These are phyloP conservation scores for Catostylus mosaicus DNA, from an alignment of 30 jellyfish, hydroid and myxozoan genomes.

Conservation along the genomic window DNA sequence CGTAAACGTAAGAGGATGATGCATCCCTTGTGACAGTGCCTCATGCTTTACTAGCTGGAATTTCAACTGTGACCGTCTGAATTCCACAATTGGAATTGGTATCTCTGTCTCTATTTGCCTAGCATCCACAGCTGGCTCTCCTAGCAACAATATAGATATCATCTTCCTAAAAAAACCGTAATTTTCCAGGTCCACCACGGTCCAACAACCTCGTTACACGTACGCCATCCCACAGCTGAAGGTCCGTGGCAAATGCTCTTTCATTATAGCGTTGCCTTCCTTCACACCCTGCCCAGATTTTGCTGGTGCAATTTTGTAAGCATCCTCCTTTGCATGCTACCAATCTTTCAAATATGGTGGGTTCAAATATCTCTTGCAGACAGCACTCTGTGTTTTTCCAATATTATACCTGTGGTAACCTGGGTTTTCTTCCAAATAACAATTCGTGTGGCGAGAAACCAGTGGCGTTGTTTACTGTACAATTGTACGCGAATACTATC, in stretches of 20 bases:
- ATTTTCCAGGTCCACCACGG: slow-evolving; percentile 58
- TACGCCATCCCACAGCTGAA: slow-evolving; percentile 28
- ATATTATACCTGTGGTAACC: slow-evolving; percentile 29
- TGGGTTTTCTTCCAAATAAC: slow-evolving; percentile 40
- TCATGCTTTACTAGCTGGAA: too few relatives aligned
- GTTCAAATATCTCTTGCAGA: slow-evolving; percentile 40
- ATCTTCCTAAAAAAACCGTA: slow-evolving; percentile 55
- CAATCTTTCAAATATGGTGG: slow-evolving; percentile 22
- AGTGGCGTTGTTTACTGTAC: slow-evolving; percentile 19
- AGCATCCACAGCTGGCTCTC: slow-evolving; percentile 13
- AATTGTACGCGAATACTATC: slow-evolving; percentile 26
- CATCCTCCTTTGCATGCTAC: slow-evolving; percentile 35
- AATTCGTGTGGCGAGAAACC: slow-evolving; percentile 44
- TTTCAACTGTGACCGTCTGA: too few relatives aligned
- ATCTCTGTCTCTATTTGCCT: slow-evolving; percentile 9
- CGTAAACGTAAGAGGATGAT: not conserved
- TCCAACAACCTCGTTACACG: slow-evolving; percentile 26
- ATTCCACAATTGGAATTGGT: not conserved
- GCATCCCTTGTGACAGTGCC: slow-evolving; percentile 13
- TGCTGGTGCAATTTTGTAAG: slow-evolving; percentile 36
- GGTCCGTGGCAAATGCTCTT: slow-evolving; percentile 22
- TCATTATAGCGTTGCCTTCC: slow-evolving; percentile 25
- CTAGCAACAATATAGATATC: slow-evolving; percentile 22
- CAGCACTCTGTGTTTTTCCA: slow-evolving; percentile 21
- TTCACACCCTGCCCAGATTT: slow-evolving; percentile 42